These are phyloP conservation scores for Manis javanica DNA, from an alignment of 2,797 vertebrate species.

Conservation along the genomic window DNA sequence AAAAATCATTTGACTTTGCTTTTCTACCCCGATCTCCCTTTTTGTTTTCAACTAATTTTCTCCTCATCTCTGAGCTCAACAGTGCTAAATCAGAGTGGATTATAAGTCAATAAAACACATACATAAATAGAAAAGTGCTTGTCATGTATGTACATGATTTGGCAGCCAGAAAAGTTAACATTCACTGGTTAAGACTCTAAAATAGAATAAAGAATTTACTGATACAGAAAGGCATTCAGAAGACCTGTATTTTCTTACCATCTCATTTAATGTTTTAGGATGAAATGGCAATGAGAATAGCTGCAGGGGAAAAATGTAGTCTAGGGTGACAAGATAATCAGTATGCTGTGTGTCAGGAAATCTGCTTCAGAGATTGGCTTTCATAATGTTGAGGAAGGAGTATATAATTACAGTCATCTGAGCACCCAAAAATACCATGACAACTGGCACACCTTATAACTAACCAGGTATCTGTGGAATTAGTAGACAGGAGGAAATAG, in stretches of 20 bases:
- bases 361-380: slow-evolving; percentile 26
- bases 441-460: background rate
- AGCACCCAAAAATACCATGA: slow-evolving; percentile 52
- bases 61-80: background rate
- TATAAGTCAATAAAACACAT: slow-evolving; percentile 37
- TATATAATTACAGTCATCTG: slow-evolving; percentile 57
- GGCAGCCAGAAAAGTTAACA: slow-evolving; percentile 11
- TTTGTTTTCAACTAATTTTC: slow-evolving; percentile 26
- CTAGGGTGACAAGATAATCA: slow-evolving; percentile 56
- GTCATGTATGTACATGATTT: slow-evolving; percentile 8
- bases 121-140: slow-evolving; percentile 33
- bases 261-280: slow-evolving; percentile 68
- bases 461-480: slow-evolving; percentile 42
- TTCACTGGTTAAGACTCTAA: slow-evolving; percentile 52
- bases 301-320: slow-evolving; percentile 42
- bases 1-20: background rate
- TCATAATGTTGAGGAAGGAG: slow-evolving; percentile 41
- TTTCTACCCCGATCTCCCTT: background rate
- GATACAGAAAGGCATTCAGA: slow-evolving; percentile 1
- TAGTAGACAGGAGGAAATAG: background rate
- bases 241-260: slow-evolving; percentile 58
- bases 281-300: slow-evolving; percentile 56
- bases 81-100: slow-evolving; percentile 37
- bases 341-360: background rate
- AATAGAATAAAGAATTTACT: slow-evolving; percentile 50